These are phyloP conservation scores for Eriocheir sinensis DNA, from an alignment of 1,140 invertebrate genomes.

Conservation along the genomic window DNA sequence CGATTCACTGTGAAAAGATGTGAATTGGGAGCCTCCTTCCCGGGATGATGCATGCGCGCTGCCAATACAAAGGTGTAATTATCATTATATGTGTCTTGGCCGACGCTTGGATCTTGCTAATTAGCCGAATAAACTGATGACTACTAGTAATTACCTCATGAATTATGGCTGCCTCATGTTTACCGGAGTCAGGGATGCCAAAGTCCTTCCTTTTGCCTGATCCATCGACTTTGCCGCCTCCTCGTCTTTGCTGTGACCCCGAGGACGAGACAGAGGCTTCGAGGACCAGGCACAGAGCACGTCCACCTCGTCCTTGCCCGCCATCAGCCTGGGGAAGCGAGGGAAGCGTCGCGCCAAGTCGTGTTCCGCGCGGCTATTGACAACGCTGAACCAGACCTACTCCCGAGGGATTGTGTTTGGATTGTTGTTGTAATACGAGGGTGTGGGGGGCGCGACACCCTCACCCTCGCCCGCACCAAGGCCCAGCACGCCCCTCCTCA, in stretches of 20 bases:
- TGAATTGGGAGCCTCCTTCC: slow-evolving; percentile 60
- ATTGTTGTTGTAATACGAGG: slow-evolving; percentile 77
- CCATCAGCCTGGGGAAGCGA: neutral
- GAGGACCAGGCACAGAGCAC: neutral
- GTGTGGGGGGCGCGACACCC: slow-evolving; percentile 24
- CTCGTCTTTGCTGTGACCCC: neutral
- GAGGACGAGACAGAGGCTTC: neutral
- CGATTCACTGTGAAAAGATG: slow-evolving; percentile 73
- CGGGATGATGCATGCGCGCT: slow-evolving; percentile 70
- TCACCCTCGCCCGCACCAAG: slow-evolving; percentile 32
- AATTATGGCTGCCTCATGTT: slow-evolving; percentile 76
- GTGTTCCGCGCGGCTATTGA: slow-evolving; percentile 41
- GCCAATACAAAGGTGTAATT: slow-evolving; percentile 77
- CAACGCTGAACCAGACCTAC: slow-evolving; percentile 75
- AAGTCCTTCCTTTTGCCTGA: slow-evolving; percentile 45
- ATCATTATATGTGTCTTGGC: slow-evolving; percentile 77
- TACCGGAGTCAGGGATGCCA: slow-evolving; percentile 75
- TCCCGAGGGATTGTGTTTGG: slow-evolving; percentile 74
- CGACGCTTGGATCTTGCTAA: slow-evolving; percentile 78
- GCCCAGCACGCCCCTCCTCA: slow-evolving; percentile 23
- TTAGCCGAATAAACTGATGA: slow-evolving; percentile 77
- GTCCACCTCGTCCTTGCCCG: neutral
- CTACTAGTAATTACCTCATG: slow-evolving; percentile 76
- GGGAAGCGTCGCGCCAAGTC: neutral
- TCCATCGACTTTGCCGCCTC: neutral